A percentile compares a stretch with the other conserved stretches of the same genome.
phyloP scores from a whole-genome alignment of 2,888 invertebrate genomes.

The Eumerus sabulonum region DNA sequence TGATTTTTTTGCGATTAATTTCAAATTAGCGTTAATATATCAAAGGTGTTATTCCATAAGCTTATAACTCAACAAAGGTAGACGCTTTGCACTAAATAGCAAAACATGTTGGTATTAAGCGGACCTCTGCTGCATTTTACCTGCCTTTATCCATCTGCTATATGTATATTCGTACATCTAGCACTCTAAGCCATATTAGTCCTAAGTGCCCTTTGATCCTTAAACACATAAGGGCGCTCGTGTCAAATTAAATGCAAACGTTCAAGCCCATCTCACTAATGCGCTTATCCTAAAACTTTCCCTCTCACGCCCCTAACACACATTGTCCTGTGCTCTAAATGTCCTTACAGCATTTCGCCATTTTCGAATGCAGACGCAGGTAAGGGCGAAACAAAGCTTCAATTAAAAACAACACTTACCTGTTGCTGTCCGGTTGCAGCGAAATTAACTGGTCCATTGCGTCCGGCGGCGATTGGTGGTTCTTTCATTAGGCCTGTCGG shows the following conservation, averaged over 20 bases:
- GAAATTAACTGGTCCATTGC: constrained; percentile 78
- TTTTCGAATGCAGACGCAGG: no score
- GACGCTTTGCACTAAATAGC: no score
- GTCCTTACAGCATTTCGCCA: no score
- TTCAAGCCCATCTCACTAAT: not conserved
- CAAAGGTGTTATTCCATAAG: no score
- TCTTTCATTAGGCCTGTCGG: constrained; percentile 83
- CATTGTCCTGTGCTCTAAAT: no score
- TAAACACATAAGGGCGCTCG: constrained; percentile 14
- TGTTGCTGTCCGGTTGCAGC: constrained; percentile 78
- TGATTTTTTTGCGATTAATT: no score
- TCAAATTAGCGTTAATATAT: no score
- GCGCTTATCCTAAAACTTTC: not conserved
- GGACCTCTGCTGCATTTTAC: no score
- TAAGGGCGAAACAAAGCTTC: not conserved
- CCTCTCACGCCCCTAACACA: not conserved
- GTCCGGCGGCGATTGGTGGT: constrained; percentile 80
- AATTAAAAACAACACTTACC: constrained; percentile 71
- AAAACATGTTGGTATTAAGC: no score
- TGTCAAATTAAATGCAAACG: constrained; percentile 40
- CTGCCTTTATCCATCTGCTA: no score
- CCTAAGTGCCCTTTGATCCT: constrained; percentile 5
- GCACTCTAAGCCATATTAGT: not conserved
- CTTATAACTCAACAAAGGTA: no score
- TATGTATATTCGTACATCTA: no score